Percentiles rank a stretch among this genome's conserved stretches.
Evolutionary conservation across 2,113 vertebrate genomes (phyloP).

Genomic region (Heterotis niloticus): DNA sequence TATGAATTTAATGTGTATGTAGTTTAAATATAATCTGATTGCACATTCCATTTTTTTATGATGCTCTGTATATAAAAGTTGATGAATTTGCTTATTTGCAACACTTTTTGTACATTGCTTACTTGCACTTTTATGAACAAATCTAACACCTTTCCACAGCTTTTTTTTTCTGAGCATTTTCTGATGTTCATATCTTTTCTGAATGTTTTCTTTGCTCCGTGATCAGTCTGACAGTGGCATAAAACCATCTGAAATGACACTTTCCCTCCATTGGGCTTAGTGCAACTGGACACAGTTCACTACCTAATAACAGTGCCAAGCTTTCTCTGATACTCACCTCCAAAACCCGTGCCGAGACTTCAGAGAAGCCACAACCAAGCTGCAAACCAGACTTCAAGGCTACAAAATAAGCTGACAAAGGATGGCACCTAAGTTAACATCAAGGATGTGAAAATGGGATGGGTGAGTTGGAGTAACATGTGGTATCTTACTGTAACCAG

Average conservation of each 20-base stretch:
- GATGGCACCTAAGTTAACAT: no score
- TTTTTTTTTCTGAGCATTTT: no score
- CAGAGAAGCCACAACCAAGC: no score
- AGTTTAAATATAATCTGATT: background rate
- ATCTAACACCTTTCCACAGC: no score
- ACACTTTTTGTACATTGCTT: background rate
- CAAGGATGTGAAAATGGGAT: no score
- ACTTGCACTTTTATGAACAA: no score
- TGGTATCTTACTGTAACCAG: no score
- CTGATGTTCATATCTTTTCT: background rate
- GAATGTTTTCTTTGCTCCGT: background rate
- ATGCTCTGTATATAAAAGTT: background rate
- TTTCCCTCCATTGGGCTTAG: background rate
- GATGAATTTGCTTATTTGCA: background rate
- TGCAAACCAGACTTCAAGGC: no score
- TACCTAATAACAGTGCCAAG: background rate
- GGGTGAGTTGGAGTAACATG: no score
- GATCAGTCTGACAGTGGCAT: background rate
- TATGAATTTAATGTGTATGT: background rate
- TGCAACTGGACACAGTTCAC: conserved; percentile 1
- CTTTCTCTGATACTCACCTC: background rate
- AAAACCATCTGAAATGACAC: conserved; percentile 6
- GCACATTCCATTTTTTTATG: no score
- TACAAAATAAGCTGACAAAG: no score
- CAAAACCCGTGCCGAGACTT: background rate